Base-by-base conservation (phyloP, 2,797 vertebrate genomes). In the Platyrinchus mystaceus region DNA sequence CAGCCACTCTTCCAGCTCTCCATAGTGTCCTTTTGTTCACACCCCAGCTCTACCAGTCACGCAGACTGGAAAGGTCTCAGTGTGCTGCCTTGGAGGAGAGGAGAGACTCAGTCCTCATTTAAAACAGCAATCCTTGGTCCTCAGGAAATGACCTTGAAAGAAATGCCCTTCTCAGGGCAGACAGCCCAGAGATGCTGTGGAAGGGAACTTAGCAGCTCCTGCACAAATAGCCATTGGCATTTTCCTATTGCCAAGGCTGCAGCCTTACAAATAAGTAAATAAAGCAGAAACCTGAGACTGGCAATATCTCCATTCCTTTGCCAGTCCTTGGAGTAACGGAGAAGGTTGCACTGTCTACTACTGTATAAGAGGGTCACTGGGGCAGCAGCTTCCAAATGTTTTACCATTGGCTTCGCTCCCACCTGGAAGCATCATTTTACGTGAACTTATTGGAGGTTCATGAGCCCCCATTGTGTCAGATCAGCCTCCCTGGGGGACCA, bases 151-250 rank as follows among this genome's bases (percentile, higher is more conserved):
- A 63, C 77, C 87, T 79, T 90, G 73, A 69, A 63, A 84, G 69
- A 86, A 93, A 56, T 73, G 50, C 11, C 74, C 76, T 82, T 90
- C 90, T 44, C 43, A 63, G 66, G 47, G 77, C 76, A 93, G 73
- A 18, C 59, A 88, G 83, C 62, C 83, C 68, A 66, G 46, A 7
- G 66, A 20, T 88, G 66, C 83, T 58, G 36, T 16, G 85, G 73
- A 63, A 62, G 32, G 68, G 49, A 88, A 50, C 49, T 93, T 47
- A 96, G 80, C 24, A 7, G 77, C 85, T 73, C 66, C 53, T 53
- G 85, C 84, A 92, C 82, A 86, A 93, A 73, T 55, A 87, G 87
- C n/a, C 19, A 21, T 36, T 87, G 69, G 76, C 50, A 73, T 88
- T 91, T 92, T 62, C 53, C 55, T 79, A 43, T 56, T 46, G n/a